Evolutionary conservation across 2,888 invertebrate genomes (phyloP), one percentile per base, ranked within the genome.

Genomic region (Drosophila ezoana): DNA sequence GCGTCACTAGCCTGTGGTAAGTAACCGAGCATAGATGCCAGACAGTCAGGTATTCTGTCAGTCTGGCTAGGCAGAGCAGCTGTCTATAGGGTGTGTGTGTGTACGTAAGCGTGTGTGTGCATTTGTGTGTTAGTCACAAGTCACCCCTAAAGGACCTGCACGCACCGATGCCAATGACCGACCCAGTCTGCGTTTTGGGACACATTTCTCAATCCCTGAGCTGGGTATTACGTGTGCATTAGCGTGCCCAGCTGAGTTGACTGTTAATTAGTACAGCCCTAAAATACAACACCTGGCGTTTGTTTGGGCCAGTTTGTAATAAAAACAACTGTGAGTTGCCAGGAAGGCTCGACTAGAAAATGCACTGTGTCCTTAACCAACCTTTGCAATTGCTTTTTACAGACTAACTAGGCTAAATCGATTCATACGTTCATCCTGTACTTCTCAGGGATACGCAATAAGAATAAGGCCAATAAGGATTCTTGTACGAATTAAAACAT

Each of bases 1-100:
- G 81, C 82, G 82, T 82, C 82, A 87, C 82, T 87, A 60, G 53
- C 53, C 64, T 64, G 74, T 81, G 81, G 85, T 87, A 62, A 67
- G 58, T 48, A 64, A 35, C 49, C 40, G 43, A 60, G 62, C 74
- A 57, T 62, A 79, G 79, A 87, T 87, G 54, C 65, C 52, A 45
- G 70, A 40, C 87, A 59, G 72, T 18, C 64, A 44, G 58, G 45
- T 41, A 75, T 71, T 49, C 72, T 52, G 62, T 62, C 52, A 61
- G 60, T 44, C 66, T 64, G 62, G 47, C 63, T 72, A 48, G 76
- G 41, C 75, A 66, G 41, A 47, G 45, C 79, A 74, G 53, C 63
- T 53, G 73, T 44, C 67, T 56, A 13, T 13, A 16, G 48, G 43
- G 20, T 56, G 43, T 3, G 14, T 35, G 23, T 23, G 23, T 48